These are phyloP conservation scores for Limnephilus lunatus DNA, from an alignment of 2,888 invertebrate genomes.

Conservation along the genomic window DNA sequence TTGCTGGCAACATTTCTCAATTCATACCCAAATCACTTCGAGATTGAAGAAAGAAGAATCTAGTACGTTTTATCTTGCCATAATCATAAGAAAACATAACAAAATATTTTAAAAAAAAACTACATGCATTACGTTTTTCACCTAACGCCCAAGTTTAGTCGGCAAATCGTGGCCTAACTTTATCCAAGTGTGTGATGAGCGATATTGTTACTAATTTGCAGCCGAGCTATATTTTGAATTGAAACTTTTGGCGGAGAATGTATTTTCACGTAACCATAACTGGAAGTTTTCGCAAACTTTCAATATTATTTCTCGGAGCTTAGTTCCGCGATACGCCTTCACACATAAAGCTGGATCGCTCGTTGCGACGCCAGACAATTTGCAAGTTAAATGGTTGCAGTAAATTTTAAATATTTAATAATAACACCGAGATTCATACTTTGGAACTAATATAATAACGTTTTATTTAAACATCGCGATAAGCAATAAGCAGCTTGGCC, in stretches of 20 bases:
- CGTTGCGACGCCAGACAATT: not conserved
- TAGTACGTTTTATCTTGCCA: not conserved
- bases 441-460: not conserved
- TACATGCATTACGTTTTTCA: not conserved
- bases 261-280: conserved; percentile 51
- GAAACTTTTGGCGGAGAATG: conserved; percentile 25
- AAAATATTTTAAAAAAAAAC: not conserved
- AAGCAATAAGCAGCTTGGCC: not conserved
- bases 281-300: conserved; percentile 45
- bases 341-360: not conserved
- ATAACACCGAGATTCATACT: not conserved
- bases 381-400: not conserved
- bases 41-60: not conserved
- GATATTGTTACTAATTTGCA: conserved; percentile 41
- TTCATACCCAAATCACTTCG: not conserved
- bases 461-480: not conserved
- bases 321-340: conserved; percentile 21
- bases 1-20: not conserved
- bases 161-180: conserved; percentile 9
- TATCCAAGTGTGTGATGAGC: conserved; percentile 33
- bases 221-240: conserved; percentile 32
- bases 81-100: not conserved
- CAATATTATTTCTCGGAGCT: conserved; percentile 42
- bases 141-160: not conserved
- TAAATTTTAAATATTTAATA: not conserved